Percentiles rank a stretch among this genome's conserved stretches.
phyloP scores from a whole-genome alignment of 2,113 vertebrate species.

The Corydoras maculifer region DNA sequence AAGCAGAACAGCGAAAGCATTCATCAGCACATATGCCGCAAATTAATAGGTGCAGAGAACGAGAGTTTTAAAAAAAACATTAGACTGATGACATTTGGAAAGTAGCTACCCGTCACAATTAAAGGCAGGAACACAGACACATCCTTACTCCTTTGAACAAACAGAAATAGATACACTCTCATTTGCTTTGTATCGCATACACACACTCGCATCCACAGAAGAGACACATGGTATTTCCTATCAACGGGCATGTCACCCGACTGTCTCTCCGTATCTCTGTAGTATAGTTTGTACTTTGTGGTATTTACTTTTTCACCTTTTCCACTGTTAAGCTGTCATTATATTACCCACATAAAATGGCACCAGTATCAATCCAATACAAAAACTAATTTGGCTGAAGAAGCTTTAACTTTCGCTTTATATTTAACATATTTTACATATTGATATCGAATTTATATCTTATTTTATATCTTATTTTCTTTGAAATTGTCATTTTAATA shows the following conservation, averaged over 20 bases:
- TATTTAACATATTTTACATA: too few species aligned
- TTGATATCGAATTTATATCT: too few species aligned
- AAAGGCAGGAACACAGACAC: conserved; percentile 24
- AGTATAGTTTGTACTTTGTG: conserved; percentile 29
- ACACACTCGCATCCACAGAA: conserved; percentile 27
- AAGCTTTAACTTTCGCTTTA: too few species aligned
- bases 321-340: conserved; percentile 32
- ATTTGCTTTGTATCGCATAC: conserved; percentile 22
- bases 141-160: conserved; percentile 43
- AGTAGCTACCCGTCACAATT: conserved; percentile 26
- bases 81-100: conserved; percentile 30
- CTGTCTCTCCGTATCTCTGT: conserved; percentile 26
- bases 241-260: conserved; percentile 24
- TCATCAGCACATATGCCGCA: conserved; percentile 21
- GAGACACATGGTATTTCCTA: conserved; percentile 38
- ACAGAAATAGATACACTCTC: conserved; percentile 36
- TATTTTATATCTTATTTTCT: too few species aligned
- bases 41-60: conserved; percentile 28
- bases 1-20: conserved; percentile 15
- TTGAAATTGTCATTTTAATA: too few species aligned
- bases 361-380: conserved; percentile 13
- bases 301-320: conserved; percentile 41
- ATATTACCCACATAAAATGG: conserved; percentile 37
- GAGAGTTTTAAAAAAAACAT: conserved; percentile 8
- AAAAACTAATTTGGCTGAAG: neutral